Evolutionary conservation across 2,888 invertebrate genomes (phyloP), one percentile per base, ranked within the genome.

Genomic region (Steinernema carpocapsae): DNA sequence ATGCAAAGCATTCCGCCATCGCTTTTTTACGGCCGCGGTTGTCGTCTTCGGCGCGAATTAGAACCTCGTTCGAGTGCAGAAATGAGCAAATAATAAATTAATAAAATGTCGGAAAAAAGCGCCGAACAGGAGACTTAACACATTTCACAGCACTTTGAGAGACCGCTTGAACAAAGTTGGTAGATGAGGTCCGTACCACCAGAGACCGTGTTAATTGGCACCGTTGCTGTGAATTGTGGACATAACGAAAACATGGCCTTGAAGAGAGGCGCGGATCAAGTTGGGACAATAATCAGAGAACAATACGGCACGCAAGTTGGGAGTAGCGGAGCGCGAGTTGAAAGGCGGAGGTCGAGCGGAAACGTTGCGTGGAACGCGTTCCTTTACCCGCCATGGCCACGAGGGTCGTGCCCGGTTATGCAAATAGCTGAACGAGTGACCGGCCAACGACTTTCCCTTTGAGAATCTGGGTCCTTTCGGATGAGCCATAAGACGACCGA

Each of bases 51-150:
- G 37, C 10, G 3, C 64, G 64, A 32, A 64, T 64, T 64, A 64
- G 32, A 64, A 56, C 32, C 17, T 32, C 32, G 64, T 64, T 26
- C 64, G 64, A 29, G 64, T 19, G 26, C 56, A 14, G 24, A 56
- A 56, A 56, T 14, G 64, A 64, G 64, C 64, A 64, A 64, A 64
- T 64, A 64, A 64, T 64, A 64, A 64, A 64, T 64, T 64, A 64
- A 64, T 64, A 64, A 64, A 64, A 64, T 17, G 64, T 64, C 64
- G 37, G 29, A 37, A 64, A 64, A 64, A 64, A 64, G 64, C 64
- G 64, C 4, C 64, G 64, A 64, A 56, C 56, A 56, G 56, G 56
- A 17, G 24, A 26, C 6, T 64, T 64, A 29, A 32, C 64, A 64
- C 64, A 37, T 64, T 64, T 29, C 26, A 32, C 1, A 32, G 64